Base-by-base conservation (phyloP, 2,797 vertebrate species). In the Gorsachius magnificus region DNA sequence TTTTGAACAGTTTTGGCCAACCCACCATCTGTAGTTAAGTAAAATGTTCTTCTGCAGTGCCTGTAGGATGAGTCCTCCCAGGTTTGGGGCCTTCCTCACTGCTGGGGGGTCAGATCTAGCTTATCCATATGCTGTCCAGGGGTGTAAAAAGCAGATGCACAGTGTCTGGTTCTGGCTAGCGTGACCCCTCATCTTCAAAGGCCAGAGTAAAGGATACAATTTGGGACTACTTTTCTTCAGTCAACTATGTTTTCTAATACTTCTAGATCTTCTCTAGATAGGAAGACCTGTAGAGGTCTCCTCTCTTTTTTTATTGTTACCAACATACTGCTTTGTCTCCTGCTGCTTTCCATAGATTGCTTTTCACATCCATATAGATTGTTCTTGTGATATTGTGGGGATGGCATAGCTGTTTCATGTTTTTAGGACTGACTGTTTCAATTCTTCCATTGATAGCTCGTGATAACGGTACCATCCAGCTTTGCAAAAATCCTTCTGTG, bases 341-440 rank as follows among this genome's bases (percentile, higher is more conserved):
- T 60, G 28, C 24, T 85, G 51, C 36, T 68, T n/a, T 38, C 64
- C 8, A 1, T 14, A 12, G 22, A 16, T 58, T 38, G 21, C 57
- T 69, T 46, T 69, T 48, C 46, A 43, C 45, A 11, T 14, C 13
- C 18, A 1, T 28, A 6, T 7, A 21, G 22, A 8, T 46, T 24
- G 38, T 43, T 48, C 16, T 33, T 35, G 36, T 61, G 66, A 33
- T 68, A 4, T 4, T 26, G 17, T 0, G 6, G 8, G 24, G 17
- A 51, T 22, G n/a, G 7, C n/a, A 6, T 9, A 28, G 29, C 33
- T 0, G 0, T 41, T 46, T 26, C 14, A 21, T 21, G 38, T 3
- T 28, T 57, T 58, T 25, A 22, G 26, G n/a, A 11, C 15, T 48
- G 25, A 41, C 16, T 43, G 64, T 50, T 24, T 20, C n/a, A 48